These are phyloP conservation scores for Prionchulus punctatus DNA, from an alignment of 2,888 invertebrate species.

Conservation along the genomic window DNA sequence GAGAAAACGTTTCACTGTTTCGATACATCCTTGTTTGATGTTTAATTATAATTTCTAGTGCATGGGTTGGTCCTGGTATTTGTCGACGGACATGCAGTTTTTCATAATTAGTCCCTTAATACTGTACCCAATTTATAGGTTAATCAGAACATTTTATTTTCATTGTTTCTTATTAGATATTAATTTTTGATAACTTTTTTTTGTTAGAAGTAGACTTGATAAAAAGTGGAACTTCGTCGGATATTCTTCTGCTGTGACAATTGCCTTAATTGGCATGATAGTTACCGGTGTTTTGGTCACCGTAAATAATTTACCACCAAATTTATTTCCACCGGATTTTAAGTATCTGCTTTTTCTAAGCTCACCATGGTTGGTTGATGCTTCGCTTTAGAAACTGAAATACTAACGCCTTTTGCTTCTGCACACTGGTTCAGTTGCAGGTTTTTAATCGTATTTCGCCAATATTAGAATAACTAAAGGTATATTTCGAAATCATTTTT, in stretches of 20 bases:
- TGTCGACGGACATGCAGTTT: constrained; percentile 54
- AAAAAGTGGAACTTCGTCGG: not conserved
- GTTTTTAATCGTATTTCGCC: too few relatives aligned
- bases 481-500: too few relatives aligned
- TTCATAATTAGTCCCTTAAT: constrained; percentile 48
- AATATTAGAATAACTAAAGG: too few relatives aligned
- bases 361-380: too few relatives aligned
- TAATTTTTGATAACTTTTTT: not conserved
- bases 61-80: constrained; percentile 51
- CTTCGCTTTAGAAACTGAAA: too few relatives aligned
- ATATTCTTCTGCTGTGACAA: not conserved
- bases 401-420: too few relatives aligned
- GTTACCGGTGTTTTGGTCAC: not conserved
- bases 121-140: constrained; percentile 44
- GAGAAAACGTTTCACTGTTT: too few relatives aligned
- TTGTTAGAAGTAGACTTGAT: not conserved
- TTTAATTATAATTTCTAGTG: constrained; percentile 42
- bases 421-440: too few relatives aligned
- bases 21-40: too few relatives aligned
- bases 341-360: too few relatives aligned
- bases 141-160: constrained; percentile 1
- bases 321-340: not conserved
- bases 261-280: not conserved
- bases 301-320: not conserved
- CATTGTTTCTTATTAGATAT: not conserved